Percentiles rank a stretch among this genome's conserved stretches.
These are phyloP conservation scores for Lepidocolaptes lacrymiger DNA, from an alignment of 2,797 vertebrate species.

Conservation along the genomic window DNA sequence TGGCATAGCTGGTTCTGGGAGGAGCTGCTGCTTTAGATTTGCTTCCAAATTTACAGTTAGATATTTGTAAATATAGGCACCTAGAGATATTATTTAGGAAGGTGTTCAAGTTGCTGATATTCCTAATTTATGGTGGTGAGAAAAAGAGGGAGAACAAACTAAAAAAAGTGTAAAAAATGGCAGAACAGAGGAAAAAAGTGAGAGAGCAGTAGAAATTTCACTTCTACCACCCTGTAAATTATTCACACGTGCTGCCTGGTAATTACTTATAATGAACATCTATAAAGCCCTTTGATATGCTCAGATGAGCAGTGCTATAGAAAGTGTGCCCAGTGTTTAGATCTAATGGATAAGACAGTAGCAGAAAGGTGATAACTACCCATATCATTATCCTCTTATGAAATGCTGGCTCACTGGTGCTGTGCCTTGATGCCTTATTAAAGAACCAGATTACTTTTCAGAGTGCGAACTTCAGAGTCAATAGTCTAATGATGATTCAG, in stretches of 20 bases:
- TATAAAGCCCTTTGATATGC: conserved; percentile 69
- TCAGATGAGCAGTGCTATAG: conserved; percentile 52
- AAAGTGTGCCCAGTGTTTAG: conserved; percentile 69
- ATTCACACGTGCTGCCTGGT: conserved; percentile 45
- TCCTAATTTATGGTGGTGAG: not conserved
- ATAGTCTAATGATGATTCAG: conserved; percentile 8
- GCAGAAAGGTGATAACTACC: conserved; percentile 61
- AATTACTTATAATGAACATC: conserved; percentile 62
- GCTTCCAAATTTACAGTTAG: not conserved
- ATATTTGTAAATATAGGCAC: not conserved
- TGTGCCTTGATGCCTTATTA: not conserved
- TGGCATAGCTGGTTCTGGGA: not conserved
- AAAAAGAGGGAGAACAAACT: not conserved
- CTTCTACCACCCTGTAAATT: conserved; percentile 32
- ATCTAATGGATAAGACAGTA: conserved; percentile 67
- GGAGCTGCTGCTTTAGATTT: not conserved
- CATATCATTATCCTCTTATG: conserved; percentile 66
- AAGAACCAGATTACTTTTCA: conserved; percentile 26
- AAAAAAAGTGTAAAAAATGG: not conserved
- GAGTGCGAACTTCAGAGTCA: not conserved
- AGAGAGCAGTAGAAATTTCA: not conserved
- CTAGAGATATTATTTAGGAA: not conserved
- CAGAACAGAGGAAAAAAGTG: not conserved
- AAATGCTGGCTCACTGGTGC: conserved; percentile 27
- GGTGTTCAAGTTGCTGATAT: not conserved